Evolutionary conservation across 2,113 vertebrate species (phyloP).

Genomic region (Raja brachyura): DNA sequence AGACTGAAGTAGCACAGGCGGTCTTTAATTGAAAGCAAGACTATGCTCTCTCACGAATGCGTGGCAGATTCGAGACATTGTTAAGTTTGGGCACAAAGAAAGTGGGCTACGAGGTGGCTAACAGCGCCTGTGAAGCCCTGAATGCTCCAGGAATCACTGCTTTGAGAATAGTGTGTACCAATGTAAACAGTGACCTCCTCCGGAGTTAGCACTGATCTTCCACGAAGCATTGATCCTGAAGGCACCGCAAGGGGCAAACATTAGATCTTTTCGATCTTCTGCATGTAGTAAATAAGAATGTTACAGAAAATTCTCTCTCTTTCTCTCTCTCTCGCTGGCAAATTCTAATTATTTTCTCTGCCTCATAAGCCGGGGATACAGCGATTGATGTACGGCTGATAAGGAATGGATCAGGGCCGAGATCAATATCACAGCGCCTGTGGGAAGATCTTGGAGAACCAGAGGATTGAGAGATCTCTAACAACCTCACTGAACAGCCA

Average conservation of each 20-base stretch:
- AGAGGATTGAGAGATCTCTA: neutral
- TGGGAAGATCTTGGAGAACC: neutral
- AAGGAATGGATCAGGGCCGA: neutral
- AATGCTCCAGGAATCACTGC: too few species aligned
- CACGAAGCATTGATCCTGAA: neutral
- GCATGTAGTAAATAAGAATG: neutral
- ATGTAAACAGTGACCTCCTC: neutral
- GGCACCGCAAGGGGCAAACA: neutral
- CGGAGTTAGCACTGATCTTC: neutral
- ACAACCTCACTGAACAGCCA: neutral
- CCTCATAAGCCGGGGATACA: neutral
- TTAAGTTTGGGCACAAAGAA: neutral
- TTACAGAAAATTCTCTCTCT: neutral
- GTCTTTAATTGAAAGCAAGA: neutral
- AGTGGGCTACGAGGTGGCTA: neutral
- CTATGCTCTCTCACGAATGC: neutral
- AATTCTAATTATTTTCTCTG: slow-evolving; percentile 19
- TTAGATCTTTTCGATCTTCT: neutral
- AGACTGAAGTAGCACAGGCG: too few species aligned
- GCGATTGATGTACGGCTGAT: neutral
- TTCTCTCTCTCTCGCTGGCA: neutral
- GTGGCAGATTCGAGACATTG: neutral
- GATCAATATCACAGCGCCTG: slow-evolving; percentile 5
- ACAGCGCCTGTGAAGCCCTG: neutral
- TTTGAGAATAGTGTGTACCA: neutral